Evolutionary conservation across 2,888 invertebrate genomes (phyloP), one percentile per base, ranked within the genome.

Genomic region (Pteria penguin): DNA sequence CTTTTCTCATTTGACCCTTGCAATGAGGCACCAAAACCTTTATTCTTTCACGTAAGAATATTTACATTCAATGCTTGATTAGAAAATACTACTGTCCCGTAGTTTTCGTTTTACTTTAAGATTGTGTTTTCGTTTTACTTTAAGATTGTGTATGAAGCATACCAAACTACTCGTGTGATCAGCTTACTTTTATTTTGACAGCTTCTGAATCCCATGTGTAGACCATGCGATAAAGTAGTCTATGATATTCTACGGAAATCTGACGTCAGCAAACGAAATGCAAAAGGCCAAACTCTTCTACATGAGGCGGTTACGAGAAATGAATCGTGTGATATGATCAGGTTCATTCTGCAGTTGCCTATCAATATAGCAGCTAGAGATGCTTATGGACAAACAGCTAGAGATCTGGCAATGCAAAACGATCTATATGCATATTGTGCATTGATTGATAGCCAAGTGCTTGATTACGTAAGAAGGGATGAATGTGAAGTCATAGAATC

Each of bases 1-100:
- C 75, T 86, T 24, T 87, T 84, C 74, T 82, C 84, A 8, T 79
- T 71, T 31, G 79, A 83, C 4, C 82, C 84, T 24, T 76, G 82
- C 11, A 81, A 79, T 14, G 78, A 83, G 33, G 80, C 80, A 33
- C 79, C 80, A 4, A 88, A 87, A 72, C 90, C 90, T 0, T 77
- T 89, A 45, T 88, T 89, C 73, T 90, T 89, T 70, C 89, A 90
- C 70, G 90, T 90, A 79, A 78, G 68, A 24, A n/a, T n/a, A n/a
- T n/a, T n/a, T n/a, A n/a, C n/a, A n/a, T n/a, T n/a, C n/a, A n/a
- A n/a, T n/a, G n/a, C n/a, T n/a, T n/a, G n/a, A n/a, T n/a, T n/a
- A n/a, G n/a, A n/a, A n/a, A n/a, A n/a, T n/a, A n/a, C n/a, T n/a
- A n/a, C n/a, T n/a, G n/a, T n/a, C n/a, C n/a, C n/a, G n/a, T n/a